These are phyloP conservation scores for Cardiocondyla obscurior DNA, from an alignment of 1,140 invertebrate species.

Conservation along the genomic window DNA sequence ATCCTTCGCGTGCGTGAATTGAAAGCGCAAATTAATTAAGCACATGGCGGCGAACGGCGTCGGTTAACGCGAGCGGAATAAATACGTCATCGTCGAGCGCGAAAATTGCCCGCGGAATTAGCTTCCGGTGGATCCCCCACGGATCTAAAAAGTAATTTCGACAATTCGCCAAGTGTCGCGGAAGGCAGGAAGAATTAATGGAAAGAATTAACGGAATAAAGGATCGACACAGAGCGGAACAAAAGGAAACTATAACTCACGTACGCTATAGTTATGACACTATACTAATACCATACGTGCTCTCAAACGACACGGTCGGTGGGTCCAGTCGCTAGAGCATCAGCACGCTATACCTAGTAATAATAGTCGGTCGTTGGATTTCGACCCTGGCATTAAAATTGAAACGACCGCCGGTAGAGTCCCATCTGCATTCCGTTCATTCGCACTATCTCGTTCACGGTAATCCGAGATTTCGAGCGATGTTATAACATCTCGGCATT, in stretches of 20 bases:
- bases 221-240: neutral
- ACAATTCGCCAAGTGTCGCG: too few relatives aligned
- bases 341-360: constrained; percentile 34
- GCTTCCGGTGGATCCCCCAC: neutral
- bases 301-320: neutral
- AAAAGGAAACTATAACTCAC: neutral
- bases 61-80: constrained; percentile 16
- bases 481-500: too few relatives aligned
- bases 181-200: neutral
- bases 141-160: neutral
- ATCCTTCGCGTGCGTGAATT: constrained; percentile 38
- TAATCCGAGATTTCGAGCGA: constrained; percentile 13
- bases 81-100: neutral
- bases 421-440: neutral
- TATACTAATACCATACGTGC: neutral
- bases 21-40: constrained; percentile 45
- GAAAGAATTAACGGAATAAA: neutral
- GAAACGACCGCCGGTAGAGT: neutral
- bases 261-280: neutral
- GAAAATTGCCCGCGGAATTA: neutral
- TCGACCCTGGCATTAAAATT: constrained; percentile 33
- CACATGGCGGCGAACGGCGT: constrained; percentile 1
- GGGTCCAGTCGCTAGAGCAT: constrained; percentile 22
- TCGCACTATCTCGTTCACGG: neutral
- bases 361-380: neutral